Conservation (phyloP, 2,113 vertebrate genomes). For the Caloenas nicobarica region DNA sequence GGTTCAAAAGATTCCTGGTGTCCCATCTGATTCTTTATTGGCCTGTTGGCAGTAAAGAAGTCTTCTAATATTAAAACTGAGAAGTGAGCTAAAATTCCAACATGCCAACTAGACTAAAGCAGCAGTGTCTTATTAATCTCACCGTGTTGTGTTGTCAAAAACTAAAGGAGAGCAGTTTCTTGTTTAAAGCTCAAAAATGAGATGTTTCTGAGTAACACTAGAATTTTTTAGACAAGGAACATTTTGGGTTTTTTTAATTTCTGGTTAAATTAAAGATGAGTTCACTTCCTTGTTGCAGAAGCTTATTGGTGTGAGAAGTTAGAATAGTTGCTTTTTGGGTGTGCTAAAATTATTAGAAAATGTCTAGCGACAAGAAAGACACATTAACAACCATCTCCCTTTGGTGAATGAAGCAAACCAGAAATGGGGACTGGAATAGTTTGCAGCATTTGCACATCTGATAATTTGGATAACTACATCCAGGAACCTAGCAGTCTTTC, state of each 20-base stretch:
- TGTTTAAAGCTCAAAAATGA: not conserved
- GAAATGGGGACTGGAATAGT: not conserved
- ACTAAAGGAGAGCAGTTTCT: not conserved
- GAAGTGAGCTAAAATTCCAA: not conserved
- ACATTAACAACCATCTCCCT: not conserved
- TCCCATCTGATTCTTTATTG: not conserved
- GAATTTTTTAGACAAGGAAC: not conserved
- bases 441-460: not conserved
- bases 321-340: not conserved
- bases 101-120: not conserved
- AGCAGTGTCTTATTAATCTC: not conserved
- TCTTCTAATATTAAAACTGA: not conserved
- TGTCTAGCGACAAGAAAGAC: not conserved
- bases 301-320: not conserved
- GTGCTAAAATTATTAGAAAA: not conserved
- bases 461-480: not conserved
- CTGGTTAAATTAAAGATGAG: not conserved
- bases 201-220: not conserved
- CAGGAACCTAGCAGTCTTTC: not conserved
- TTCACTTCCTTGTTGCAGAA: not conserved
- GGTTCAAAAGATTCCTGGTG: not conserved
- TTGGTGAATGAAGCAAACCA: not conserved
- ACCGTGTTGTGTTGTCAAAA: not conserved
- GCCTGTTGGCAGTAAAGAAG: not conserved
- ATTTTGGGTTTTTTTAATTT: not conserved